Base-by-base conservation (phyloP, 2,888 invertebrate genomes). In the Ormyrus rosae region DNA sequence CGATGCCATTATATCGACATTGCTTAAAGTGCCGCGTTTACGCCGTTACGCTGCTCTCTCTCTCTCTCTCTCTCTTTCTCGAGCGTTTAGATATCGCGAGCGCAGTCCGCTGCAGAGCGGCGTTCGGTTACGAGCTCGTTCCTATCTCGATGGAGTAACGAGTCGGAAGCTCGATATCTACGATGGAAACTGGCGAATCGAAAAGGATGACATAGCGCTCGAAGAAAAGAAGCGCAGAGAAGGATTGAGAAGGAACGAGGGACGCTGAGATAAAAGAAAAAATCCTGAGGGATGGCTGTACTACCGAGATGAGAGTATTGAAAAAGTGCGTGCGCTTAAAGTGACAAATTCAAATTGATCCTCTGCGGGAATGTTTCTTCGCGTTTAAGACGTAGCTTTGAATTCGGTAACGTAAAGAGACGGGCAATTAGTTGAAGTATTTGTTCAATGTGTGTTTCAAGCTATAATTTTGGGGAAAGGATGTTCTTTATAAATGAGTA, bases 141-240 rank as follows among this genome's bases (percentile, higher is more conserved):
- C 76, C 65, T 65, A 58, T 74, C 78, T 67, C 58, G 80, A 80
- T 80, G 46, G 77, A 83, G 81, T 82, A 82, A 81, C 81, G 74
- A 83, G 75, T 82, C 77, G 75, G 75, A 82, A 82, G 81, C 78
- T 81, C 65, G 71, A 81, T 82, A 81, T 82, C 82, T 81, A 61
- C 78, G 71, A 77, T 67, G 63, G 78, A 76, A 80, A 75, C 81
- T 65, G 75, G 65, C 71, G 68, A 78, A 78, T 82, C 75, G 75
- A 80, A 78, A 76, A 71, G 78, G 79, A 82, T 72, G 63, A 78
- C 71, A 63, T 65, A 55, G 72, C 51, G 65, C 64, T 50, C 63
- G 51, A 64, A 74, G 69, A 63, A 79, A 74, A 69, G 79, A 58
- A 56, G 13, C 55, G 65, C 48, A 56, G 53, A 73, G 71, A 50